Base-by-base conservation (phyloP, 37 sponge, comb jelly and placozoan species). In the Halichondria panicea region DNA sequence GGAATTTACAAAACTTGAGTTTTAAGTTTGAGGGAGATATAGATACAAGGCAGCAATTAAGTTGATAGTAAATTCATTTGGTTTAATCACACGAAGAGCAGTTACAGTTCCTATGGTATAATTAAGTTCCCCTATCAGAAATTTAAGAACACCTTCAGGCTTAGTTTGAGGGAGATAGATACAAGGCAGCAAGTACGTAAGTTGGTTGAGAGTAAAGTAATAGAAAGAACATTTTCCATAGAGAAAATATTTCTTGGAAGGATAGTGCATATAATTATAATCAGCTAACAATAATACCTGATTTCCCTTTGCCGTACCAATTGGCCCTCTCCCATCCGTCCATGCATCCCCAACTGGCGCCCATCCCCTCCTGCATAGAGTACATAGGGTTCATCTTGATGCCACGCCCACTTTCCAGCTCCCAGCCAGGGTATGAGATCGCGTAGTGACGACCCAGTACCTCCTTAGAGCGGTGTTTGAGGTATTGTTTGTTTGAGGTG, bases 261-360 rank as follows among this genome's bases (percentile, higher is more conserved):
- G n/a, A n/a, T n/a, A n/a, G n/a, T n/a, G n/a, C n/a, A n/a, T n/a
- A n/a, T n/a, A n/a, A n/a, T n/a, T n/a, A n/a, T n/a, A n/a, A n/a
- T n/a, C n/a, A n/a, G n/a, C n/a, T n/a, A n/a, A n/a, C n/a, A n/a
- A n/a, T n/a, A n/a, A n/a, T n/a, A n/a, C n/a, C n/a, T 27, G 25
- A 55, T 55, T 55, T 6, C 25, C 56, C 28, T 9, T 64, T 19
- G 83, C n/a, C 81, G 58, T 83, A 94, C 92, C 92, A 94, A 68
- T 77, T 84, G 19, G 95, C 89, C 60, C 85, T 67, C 50, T 94
- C 95, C 89, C 89, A 91, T 9, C 95, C 92, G 64, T 42, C 54
- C 18, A 55, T 63, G 18, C 53, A 33, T 18, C 81, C 87, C 70
- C 69, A 87, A 43, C 70, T 45, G 21, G 87, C 87, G 19, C 87